Evolutionary conservation across 2,113 vertebrate genomes (phyloP), one percentile per base, ranked within the genome.

Genomic region (Alexandromys fortis): DNA sequence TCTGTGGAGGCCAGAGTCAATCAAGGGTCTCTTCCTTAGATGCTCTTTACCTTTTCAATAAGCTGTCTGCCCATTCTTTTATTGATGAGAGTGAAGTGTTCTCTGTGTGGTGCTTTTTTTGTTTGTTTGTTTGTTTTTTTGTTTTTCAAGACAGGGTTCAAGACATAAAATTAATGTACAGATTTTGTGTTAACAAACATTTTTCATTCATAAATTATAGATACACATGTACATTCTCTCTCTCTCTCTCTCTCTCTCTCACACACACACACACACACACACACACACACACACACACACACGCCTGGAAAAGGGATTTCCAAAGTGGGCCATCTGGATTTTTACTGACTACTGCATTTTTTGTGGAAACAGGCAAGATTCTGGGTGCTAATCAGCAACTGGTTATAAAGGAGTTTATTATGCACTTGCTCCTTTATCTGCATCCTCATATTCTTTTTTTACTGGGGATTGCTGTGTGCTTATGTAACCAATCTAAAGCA

Each of bases 341-440:
- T 95, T 93, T 55, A 91, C 65, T 58, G 49, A 81, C 38, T 61
- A 17, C 30, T 52, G n/a, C 38, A 47, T 65, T 17, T 92, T 52
- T 61, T 63, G 12, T 92, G 30, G 83, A 92, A 92, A 67, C 52
- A 67, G 30, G 26, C 47, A 87, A 70, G 7, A 26, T 92, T 86
- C 72, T 81, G 28, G 95, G 26, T 95, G 81, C 77, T 92, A 72
- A 82, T 94, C 33, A 92, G 61, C 35, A 82, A 13, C 78, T 89
- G 12, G 11, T 89, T 72, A 26, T 47, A 63, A 12, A 92, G 90
- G 30, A 75, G 73, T 85, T 79, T 77, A 85, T 47, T 12, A 6
- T 67, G 21, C 17, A 93, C 1, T 78, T 95, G 38, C 7, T 68
- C 26, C 67, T 19, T 88, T 91, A 63, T 21, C 47, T 49, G 55